Evolutionary conservation across 2,888 invertebrate species (phyloP).

Genomic region (Caenorhabditis afra): DNA sequence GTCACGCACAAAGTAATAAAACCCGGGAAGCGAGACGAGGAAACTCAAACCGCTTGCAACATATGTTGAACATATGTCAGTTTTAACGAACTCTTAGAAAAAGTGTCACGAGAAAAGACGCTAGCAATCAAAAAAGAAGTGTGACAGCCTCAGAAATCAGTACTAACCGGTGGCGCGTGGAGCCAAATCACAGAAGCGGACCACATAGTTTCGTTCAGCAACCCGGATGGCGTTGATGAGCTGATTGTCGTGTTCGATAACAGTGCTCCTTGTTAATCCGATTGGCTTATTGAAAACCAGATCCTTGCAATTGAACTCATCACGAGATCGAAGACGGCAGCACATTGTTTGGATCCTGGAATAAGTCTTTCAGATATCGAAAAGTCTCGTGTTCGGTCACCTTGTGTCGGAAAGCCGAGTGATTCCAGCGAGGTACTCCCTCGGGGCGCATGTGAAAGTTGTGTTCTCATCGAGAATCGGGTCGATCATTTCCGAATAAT

Average conservation of each 20-base stretch:
- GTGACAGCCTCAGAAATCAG: slow-evolving; percentile 21
- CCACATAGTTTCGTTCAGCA: slow-evolving; percentile 70
- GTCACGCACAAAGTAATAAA: slow-evolving; percentile 42
- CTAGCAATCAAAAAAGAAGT: too few relatives aligned
- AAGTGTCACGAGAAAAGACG: too few relatives aligned
- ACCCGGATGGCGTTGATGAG: slow-evolving; percentile 77
- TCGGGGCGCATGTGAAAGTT: slow-evolving; percentile 67
- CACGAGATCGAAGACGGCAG: slow-evolving; percentile 76
- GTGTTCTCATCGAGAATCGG: slow-evolving; percentile 75
- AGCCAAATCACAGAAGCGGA: slow-evolving; percentile 79
- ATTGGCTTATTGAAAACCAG: slow-evolving; percentile 76
- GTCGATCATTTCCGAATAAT: slow-evolving; percentile 76
- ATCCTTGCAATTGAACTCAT: slow-evolving; percentile 76
- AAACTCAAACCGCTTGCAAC: slow-evolving; percentile 25
- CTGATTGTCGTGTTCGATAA: slow-evolving; percentile 77
- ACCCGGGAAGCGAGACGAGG: slow-evolving; percentile 1
- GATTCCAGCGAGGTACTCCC: slow-evolving; percentile 80
- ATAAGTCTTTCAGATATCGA: too few relatives aligned
- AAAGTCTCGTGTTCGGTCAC: slow-evolving; percentile 57
- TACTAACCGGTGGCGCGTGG: slow-evolving; percentile 74
- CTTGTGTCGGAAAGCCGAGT: slow-evolving; percentile 76
- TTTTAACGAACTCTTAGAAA: slow-evolving; percentile 42
- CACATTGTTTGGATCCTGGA: slow-evolving; percentile 79
- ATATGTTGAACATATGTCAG: slow-evolving; percentile 53
- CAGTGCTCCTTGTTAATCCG: slow-evolving; percentile 73